Base-by-base conservation (phyloP, 64 coral and sea anemone species). In the Catalaphyllia jardinei region DNA sequence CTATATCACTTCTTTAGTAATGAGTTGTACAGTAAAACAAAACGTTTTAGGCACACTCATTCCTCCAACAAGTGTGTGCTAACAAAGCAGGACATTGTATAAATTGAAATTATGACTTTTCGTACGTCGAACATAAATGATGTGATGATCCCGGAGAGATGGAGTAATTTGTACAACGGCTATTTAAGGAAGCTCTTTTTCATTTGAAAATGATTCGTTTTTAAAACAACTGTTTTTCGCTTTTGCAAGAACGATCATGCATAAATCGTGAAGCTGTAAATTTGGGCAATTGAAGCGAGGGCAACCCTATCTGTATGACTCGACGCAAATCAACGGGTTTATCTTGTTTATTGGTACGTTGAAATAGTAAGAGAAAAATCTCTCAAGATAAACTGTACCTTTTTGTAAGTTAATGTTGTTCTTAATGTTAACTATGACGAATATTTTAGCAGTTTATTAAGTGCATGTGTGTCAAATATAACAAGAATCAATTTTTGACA, bases 31-130 rank as follows among this genome's bases (percentile, higher is more conserved):
- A n/a, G n/a, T n/a, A 85, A 67, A 42, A 61, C 78, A 31, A 29
- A 61, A 67, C 22, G 20, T 24, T 27, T 64, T n/a, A 8, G 28
- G 11, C 31, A 30, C 27, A 60, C 27, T 60, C 14, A 29, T 24
- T 80, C 61, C 51, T 57, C 29, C 29, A 83, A 46, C 59, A 83
- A 65, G 59, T 49, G 61, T 69, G 19, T 29, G 31, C 11, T 61
- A 42, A 79, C 77, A 79, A 79, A 46, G 42, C 27, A 52, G 46
- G 38, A 62, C 52, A 69, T 85, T 46, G 81, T 85, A 71, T 71
- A 35, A 85, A 71, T 85, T 85, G 8, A 71, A 83, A 83, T 83
- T 83, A 50, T 85, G 31, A 85, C 62, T 85, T 85, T 64, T 50
- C 63, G 54, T 57, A 57, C 54, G 65, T 71, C 62, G 50, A 85